Base-by-base conservation (phyloP, 2,113 vertebrate genomes). In the Anolis carolinensis region DNA sequence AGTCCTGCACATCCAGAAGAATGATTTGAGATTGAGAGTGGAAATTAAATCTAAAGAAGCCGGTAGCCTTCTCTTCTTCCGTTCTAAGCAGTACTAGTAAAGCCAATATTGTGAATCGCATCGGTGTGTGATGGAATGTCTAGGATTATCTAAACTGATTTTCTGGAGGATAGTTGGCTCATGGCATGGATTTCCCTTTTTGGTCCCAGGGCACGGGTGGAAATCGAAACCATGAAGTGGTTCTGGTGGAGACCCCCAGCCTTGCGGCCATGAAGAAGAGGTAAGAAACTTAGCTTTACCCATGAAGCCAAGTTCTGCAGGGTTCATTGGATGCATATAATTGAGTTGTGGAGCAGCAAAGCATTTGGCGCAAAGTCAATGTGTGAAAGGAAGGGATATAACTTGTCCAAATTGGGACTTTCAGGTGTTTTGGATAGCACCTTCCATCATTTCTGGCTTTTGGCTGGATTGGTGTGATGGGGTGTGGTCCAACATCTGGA, bases 231-330 rank as follows among this genome's bases (percentile, higher is more conserved):
- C 94, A 90, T 88, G 90, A 88, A 89, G 91, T 94, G 89, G 95
- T 94, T 52, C 79, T 95, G 78, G 81, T 97, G 84, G 96, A 97
- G 87, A 97, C 97, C 0, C 91, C 97, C 16, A 92, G 90, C 52
- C 92, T 96, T 81, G 84, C 90, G 83, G 84, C 85, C 7, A 87
- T 91, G 84, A 93, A 90, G 27, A 92, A 95, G 72, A 93, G 96
- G 95, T 97, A 95, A 20, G 13, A n/a, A 44, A 16, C 16, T 44
- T 44, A 44, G 39, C 39, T 44, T 16, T 2, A 8, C 7, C 16
- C 55, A 59, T 59, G 55, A 13, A 59, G 16, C 55, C 11, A 59
- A 59, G 55, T 59, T 59, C 55, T 59, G 55, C 55, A 59, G 55
- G 70, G 23, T 0, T 16, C 6, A 34, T 27, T 13, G 9, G 65